Conservation (phyloP, 2,113 vertebrate species). For the Epinephelus cyanopodus region DNA sequence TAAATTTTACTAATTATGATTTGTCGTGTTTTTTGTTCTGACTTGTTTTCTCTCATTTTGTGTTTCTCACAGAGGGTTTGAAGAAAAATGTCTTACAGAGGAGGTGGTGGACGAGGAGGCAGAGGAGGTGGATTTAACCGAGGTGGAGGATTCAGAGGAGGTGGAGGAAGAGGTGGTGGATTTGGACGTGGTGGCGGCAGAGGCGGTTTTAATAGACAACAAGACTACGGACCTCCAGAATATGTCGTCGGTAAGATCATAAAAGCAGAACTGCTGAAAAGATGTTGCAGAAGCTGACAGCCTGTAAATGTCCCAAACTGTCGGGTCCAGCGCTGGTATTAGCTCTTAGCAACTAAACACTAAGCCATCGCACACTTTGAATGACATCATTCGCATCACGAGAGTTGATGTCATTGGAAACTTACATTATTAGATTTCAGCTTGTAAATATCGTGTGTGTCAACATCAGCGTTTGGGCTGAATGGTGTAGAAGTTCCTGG, state of each 20-base stretch:
- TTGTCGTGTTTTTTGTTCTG: background rate
- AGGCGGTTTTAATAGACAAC: constrained; percentile 91
- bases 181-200: constrained; percentile 81
- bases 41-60: background rate
- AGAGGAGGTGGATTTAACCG: constrained; percentile 69
- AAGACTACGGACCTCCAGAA: constrained; percentile 96
- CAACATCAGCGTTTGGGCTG: background rate
- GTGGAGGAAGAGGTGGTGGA: constrained; percentile 64
- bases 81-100: constrained; percentile 91
- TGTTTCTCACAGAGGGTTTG: background rate
- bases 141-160: constrained; percentile 48
- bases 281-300: background rate
- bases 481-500: too few relatives aligned
- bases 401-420: background rate
- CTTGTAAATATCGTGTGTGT: too few relatives aligned
- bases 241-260: constrained; percentile 91
- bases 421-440: background rate
- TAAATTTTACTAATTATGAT: too few relatives aligned
- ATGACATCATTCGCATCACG: background rate
- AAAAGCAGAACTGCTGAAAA: background rate
- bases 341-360: background rate
- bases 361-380: background rate
- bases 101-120: constrained; percentile 81
- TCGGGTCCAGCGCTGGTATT: background rate
- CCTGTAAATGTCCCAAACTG: background rate